Base-by-base conservation (phyloP, 1,140 invertebrate genomes). In the Drosophila murphyi region DNA sequence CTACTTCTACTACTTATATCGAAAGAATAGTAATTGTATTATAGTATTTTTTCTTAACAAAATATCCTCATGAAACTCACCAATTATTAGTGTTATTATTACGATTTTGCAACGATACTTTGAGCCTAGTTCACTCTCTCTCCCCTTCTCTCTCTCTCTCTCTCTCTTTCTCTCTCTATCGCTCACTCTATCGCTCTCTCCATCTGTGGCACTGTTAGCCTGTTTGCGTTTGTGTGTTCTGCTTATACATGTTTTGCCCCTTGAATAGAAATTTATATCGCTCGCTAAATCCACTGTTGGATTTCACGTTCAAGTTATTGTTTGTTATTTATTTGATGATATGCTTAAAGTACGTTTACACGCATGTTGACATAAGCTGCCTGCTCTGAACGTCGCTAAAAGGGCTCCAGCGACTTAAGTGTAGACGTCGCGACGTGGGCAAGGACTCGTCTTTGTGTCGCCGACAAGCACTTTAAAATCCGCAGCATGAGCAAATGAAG, bases 301-400 rank as follows among this genome's bases (percentile, higher is more conserved):
- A 69, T 69, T 69, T 56, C 51, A 47, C 31, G 65, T 69, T 62
- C 50, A 71, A 56, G 62, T 72, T 72, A 72, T 72, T 72, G 62
- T 72, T 72, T 55, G 55, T 61, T 31, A 48, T 60, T 69, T 61
- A 69, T 68, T 69, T 61, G 64, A 68, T 69, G 56, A 73, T 73
- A 73, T 68, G 71, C 64, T 61, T 35, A 54, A 51, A 56, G 68
- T 71, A 43, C 50, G 67, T 71, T 71, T 55, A 48, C 68, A 56
- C 68, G 68, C 68, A 57, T 65, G 69, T 65, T 72, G 69, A 56
- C 69, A 72, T 50, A 64, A 64, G 60, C 68, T 63, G 41, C 39
- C 59, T 71, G 68, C 68, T 63, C 57, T 61, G 67, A 69, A 37
- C 1, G 20, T 20, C 20, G 20, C 20, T 20, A 20, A 41, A 41